Evolutionary conservation across 2,113 vertebrate genomes (phyloP), one percentile per base, ranked within the genome.

Genomic region (Periophthalmodon schlosseri): DNA sequence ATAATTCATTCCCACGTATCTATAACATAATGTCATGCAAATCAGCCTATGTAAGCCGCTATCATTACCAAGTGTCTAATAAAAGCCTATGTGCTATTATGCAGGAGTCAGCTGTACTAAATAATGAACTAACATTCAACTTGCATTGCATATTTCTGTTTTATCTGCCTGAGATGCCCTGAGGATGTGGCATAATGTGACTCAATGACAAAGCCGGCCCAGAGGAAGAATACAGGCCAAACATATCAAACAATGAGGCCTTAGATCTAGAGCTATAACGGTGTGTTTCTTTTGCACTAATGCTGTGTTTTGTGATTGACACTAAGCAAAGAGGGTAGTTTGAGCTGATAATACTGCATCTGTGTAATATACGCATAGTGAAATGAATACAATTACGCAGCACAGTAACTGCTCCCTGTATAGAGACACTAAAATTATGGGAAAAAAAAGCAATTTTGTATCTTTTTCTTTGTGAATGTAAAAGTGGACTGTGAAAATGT

Each of bases 61-160:
- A 84, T 70, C 44, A 8, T 56, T 1, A 69, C 71, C 56, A n/a
- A 79, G 66, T 60, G 18, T 60, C 47, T 67, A 86, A 76, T 74
- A 74, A 82, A 60, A 60, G 57, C 61, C 15, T 5, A 73, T 66
- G 72, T 47, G 74, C 87, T 86, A 76, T 78, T 84, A 79, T 84
- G 83, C 69, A 70, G 78, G 75, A 85, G 77, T 90, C 72, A 78
- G 87, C 76, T 81, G 66, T 76, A 64, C 78, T 91, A 89, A 91
- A 93, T 93, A 86, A 92, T 92, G 82, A 89, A 92, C 80, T 80
- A 88, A 89, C 64, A 68, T 82, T 86, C 84, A 78, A 84, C 88
- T 89, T 80, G 82, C 82, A 72, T 78, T 72, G 86, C 83, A 88
- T 87, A 86, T 89, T 92, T 89, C 81, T 90, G 91, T 91, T 91